These are phyloP conservation scores for Zophobas atratus DNA, from an alignment of 1,140 invertebrate species.

Conservation along the genomic window DNA sequence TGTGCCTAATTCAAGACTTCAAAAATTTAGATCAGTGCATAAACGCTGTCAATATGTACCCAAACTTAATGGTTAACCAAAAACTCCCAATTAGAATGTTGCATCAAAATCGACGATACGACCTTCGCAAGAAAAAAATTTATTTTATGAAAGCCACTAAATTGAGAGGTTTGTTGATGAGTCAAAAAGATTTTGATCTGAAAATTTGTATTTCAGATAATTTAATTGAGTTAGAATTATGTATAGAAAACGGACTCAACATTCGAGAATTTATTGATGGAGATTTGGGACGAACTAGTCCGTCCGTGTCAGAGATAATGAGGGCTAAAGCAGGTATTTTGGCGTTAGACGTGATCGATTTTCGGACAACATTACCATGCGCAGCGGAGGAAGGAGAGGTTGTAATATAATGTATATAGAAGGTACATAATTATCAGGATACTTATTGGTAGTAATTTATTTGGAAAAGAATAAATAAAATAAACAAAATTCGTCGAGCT, in stretches of 20 bases:
- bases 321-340: conserved; percentile 3
- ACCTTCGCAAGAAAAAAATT: not conserved
- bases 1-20: conserved; percentile 10
- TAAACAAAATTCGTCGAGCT: too few species aligned
- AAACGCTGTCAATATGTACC: conserved; percentile 21
- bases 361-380: not conserved
- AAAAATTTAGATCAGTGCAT: conserved; percentile 19
- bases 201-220: conserved; percentile 3
- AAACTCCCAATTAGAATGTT: conserved; percentile 5
- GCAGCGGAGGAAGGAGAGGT: conserved; percentile 4
- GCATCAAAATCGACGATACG: not conserved
- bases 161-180: not conserved
- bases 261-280: conserved; percentile 16
- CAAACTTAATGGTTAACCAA: not conserved
- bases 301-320: conserved; percentile 18
- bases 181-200: not conserved
- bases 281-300: conserved; percentile 9
- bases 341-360: conserved; percentile 15
- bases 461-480: too few species aligned
- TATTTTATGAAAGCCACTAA: conserved; percentile 9
- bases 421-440: not conserved
- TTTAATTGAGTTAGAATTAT: conserved; percentile 27
- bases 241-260: not conserved
- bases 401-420: not conserved
- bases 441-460: too few species aligned